A percentile compares a stretch with the other conserved stretches of the same genome.
Conservation (phyloP, 2,888 invertebrate genomes). For the Pycnomerus fuliginosus region DNA sequence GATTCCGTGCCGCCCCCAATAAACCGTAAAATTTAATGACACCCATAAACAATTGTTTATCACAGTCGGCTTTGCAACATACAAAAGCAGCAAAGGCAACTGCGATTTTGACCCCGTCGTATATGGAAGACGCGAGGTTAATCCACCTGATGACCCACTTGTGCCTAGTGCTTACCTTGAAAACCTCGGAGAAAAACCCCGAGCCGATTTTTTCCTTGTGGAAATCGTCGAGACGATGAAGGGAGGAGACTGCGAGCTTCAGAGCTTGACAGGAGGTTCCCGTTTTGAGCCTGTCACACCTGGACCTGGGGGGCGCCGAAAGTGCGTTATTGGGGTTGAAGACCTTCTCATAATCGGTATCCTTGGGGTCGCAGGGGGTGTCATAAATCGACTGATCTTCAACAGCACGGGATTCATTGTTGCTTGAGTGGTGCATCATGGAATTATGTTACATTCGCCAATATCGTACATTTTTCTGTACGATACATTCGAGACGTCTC, state of each 20-base stretch:
- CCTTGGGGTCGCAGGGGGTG: slow-evolving; percentile 50
- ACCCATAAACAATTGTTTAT: too few relatives aligned
- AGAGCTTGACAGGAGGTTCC: slow-evolving; percentile 87
- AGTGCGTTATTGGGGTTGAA: slow-evolving; percentile 51
- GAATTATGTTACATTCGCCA: slow-evolving; percentile 49
- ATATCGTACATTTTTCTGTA: slow-evolving; percentile 51
- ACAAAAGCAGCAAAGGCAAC: neutral
- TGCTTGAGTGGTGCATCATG: slow-evolving; percentile 46
- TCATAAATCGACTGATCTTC: slow-evolving; percentile 50
- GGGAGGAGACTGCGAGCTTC: slow-evolving; percentile 85
- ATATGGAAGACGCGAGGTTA: slow-evolving; percentile 32
- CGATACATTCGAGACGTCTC: slow-evolving; percentile 32
- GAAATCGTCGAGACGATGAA: slow-evolving; percentile 93
- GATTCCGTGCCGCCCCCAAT: too few relatives aligned
- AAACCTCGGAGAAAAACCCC: slow-evolving; percentile 97
- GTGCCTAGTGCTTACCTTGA: slow-evolving; percentile 69
- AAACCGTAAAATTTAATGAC: too few relatives aligned
- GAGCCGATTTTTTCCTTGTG: slow-evolving; percentile 88
- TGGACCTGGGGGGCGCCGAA: slow-evolving; percentile 47
- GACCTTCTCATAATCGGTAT: slow-evolving; percentile 48
- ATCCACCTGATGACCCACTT: slow-evolving; percentile 7
- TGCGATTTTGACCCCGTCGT: slow-evolving; percentile 15
- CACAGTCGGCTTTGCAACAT: neutral
- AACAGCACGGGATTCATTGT: slow-evolving; percentile 35
- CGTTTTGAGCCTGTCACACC: slow-evolving; percentile 60